Evolutionary conservation across 2,113 vertebrate genomes (phyloP).

Genomic region (Sakesphorus luctuosus): DNA sequence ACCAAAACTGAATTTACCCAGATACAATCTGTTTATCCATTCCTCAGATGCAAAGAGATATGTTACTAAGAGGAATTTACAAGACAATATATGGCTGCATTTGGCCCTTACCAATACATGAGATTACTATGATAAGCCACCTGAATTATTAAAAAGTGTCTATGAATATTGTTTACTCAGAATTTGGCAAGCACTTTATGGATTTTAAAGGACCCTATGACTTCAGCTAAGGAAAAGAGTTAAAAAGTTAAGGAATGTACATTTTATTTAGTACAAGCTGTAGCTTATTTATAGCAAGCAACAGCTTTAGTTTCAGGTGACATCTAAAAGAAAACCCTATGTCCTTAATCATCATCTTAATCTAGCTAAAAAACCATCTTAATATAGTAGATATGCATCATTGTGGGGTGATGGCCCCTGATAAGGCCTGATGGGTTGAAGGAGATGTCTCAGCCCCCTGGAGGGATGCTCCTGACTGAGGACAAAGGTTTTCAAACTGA

Average conservation of each 20-base stretch:
- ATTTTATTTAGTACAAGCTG: not conserved
- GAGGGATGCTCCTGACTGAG: too few relatives aligned
- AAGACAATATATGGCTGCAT: not conserved
- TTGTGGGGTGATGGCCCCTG: too few relatives aligned
- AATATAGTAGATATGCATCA: not conserved
- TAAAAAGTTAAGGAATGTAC: not conserved
- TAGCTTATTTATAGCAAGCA: not conserved
- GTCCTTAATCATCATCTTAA: not conserved
- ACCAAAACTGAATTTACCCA: not conserved
- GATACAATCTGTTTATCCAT: not conserved
- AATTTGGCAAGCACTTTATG: not conserved
- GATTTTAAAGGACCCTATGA: not conserved
- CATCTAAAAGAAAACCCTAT: not conserved
- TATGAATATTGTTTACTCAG: not conserved
- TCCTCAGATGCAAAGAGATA: not conserved
- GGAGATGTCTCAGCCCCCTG: too few relatives aligned
- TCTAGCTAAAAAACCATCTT: not conserved
- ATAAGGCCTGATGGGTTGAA: too few relatives aligned
- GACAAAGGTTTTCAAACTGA: too few relatives aligned
- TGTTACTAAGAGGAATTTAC: not conserved
- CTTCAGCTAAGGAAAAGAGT: not conserved
- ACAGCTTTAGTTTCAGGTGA: not conserved
- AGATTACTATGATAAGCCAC: not conserved
- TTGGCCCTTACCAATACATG: not conserved
- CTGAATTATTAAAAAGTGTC: not conserved